phyloP scores from a whole-genome alignment of 1,140 invertebrate genomes.

The Nephila pilipes region DNA sequence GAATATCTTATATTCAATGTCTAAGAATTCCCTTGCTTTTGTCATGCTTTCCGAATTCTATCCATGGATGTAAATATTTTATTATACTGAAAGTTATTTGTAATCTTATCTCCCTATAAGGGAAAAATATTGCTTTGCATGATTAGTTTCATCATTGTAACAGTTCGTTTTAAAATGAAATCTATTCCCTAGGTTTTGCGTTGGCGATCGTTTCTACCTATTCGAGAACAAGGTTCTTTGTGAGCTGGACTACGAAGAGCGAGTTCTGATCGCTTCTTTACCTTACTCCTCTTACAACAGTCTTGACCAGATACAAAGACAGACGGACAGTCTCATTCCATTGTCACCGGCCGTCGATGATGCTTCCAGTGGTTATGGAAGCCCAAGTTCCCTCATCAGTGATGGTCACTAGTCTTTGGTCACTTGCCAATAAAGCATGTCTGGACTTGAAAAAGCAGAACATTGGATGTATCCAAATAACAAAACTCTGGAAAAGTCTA shows the following conservation, averaged over 20 bases:
- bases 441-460: slow-evolving; percentile 13
- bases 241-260: slow-evolving; percentile 96
- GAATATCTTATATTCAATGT: no score
- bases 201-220: slow-evolving; percentile 94
- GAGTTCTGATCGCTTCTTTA: slow-evolving; percentile 94
- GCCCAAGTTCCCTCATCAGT: slow-evolving; percentile 79
- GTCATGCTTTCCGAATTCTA: no score
- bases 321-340: slow-evolving; percentile 85
- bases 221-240: slow-evolving; percentile 97
- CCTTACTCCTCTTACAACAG: slow-evolving; percentile 91
- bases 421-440: background rate
- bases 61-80: no score
- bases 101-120: no score
- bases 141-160: no score
- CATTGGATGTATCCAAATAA: background rate
- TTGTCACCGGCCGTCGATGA: slow-evolving; percentile 80
- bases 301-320: slow-evolving; percentile 92
- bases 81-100: no score
- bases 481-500: no score
- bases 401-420: slow-evolving; percentile 68
- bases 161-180: no score
- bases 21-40: no score
- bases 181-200: slow-evolving; percentile 90
- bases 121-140: no score
- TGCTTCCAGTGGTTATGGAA: slow-evolving; percentile 82